phyloP scores from a whole-genome alignment of 2,797 vertebrate species.

The Myoxocephalus aenaeus region DNA sequence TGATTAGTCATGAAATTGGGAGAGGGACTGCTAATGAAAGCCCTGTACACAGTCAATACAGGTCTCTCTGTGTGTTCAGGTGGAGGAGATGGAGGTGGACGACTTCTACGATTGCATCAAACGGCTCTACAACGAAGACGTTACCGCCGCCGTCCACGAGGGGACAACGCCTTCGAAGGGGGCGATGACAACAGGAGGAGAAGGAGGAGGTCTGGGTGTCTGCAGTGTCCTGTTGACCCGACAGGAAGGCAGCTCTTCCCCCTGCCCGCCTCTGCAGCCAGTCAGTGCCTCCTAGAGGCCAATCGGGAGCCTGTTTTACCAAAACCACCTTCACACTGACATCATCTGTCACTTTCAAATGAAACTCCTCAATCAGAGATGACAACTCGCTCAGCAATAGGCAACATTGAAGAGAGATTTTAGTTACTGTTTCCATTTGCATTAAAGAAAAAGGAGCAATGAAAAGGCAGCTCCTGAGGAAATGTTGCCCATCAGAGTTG shows the following conservation, averaged over 20 bases:
- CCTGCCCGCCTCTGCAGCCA: constrained; percentile 93
- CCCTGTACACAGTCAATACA: background rate
- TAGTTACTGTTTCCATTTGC: constrained; percentile 8
- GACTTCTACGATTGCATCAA: constrained; percentile 98
- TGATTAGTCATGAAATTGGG: background rate
- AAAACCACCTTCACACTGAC: constrained; percentile 34
- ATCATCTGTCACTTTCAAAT: background rate
- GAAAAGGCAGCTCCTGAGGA: constrained; percentile 32
- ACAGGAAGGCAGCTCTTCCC: constrained; percentile 87
- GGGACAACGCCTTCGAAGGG: constrained; percentile 68
- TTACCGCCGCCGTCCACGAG: constrained; percentile 74
- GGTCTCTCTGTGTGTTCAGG: constrained; percentile 60
- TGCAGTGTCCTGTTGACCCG: constrained; percentile 79
- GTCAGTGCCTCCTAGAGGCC: constrained; percentile 88
- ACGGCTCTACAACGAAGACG: constrained; percentile 95
- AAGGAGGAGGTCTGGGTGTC: constrained; percentile 66
- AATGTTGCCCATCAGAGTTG: background rate
- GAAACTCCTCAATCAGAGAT: background rate
- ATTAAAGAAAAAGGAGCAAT: constrained; percentile 8
- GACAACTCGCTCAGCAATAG: constrained; percentile 15
- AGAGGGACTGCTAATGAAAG: background rate
- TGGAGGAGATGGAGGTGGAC: constrained; percentile 97
- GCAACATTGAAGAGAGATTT: background rate
- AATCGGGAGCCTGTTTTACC: constrained; percentile 33
- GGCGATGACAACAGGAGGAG: constrained; percentile 51